Conservation (phyloP, 1,140 invertebrate species). For the Caenorhabditis tropicalis region DNA sequence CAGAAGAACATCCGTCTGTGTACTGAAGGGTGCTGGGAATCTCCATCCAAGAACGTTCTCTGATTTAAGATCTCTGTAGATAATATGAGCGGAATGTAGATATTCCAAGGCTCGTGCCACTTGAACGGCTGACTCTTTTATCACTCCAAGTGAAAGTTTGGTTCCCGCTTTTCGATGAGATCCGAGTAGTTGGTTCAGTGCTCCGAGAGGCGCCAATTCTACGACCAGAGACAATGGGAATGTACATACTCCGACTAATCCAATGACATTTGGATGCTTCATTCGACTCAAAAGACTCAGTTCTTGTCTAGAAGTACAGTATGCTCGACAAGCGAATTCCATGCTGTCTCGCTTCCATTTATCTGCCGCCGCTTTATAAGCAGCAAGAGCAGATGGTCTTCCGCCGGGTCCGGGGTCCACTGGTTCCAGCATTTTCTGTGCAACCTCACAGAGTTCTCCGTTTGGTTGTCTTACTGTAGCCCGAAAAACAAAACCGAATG, state of each 20-base stretch:
- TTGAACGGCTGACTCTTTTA: conserved; percentile 87
- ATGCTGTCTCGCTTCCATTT: conserved; percentile 90
- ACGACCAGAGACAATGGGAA: conserved; percentile 89
- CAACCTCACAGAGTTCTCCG: conserved; percentile 77
- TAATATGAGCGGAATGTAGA: conserved; percentile 89
- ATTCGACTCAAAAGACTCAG: conserved; percentile 85
- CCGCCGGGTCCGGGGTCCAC: conserved; percentile 84
- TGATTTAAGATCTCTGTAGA: conserved; percentile 93
- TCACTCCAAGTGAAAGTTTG: conserved; percentile 80
- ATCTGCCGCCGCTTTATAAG: conserved; percentile 79
- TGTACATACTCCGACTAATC: conserved; percentile 82
- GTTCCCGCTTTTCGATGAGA: conserved; percentile 84
- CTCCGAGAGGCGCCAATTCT: conserved; percentile 88
- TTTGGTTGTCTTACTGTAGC: conserved; percentile 78
- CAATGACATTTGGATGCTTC: conserved; percentile 88
- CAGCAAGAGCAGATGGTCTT: conserved; percentile 79
- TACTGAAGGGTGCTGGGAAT: conserved; percentile 63
- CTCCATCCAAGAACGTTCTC: conserved; percentile 92
- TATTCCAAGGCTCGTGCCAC: conserved; percentile 93
- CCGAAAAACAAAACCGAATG: conserved; percentile 94
- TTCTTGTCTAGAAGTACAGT: conserved; percentile 91
- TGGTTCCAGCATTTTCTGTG: conserved; percentile 93
- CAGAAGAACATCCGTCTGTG: conserved; percentile 77
- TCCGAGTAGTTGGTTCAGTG: conserved; percentile 82
- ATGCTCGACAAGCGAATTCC: conserved; percentile 90